These are phyloP conservation scores for Nephotettix cincticeps DNA, from an alignment of 1,140 invertebrate genomes.

Conservation along the genomic window DNA sequence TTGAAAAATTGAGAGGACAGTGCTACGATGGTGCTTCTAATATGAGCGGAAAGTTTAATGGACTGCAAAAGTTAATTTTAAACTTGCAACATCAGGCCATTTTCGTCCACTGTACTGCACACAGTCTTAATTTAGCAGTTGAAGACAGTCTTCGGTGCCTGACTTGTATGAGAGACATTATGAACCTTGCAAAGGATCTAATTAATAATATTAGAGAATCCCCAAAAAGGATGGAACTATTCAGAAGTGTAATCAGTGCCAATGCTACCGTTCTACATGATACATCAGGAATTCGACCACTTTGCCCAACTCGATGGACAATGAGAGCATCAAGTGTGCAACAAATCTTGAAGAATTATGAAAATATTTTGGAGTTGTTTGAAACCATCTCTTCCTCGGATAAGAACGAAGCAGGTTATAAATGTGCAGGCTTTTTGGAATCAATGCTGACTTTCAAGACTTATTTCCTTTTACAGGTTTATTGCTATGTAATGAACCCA, in stretches of 20 bases:
- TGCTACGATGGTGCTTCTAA: conserved; percentile 29
- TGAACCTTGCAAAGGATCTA: conserved; percentile 4
- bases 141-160: conserved; percentile 18
- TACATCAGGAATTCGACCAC: not conserved
- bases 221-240: conserved; percentile 20
- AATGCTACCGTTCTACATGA: not conserved
- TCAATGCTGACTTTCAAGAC: no score
- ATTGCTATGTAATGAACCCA: not conserved
- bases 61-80: conserved; percentile 21
- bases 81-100: conserved; percentile 21
- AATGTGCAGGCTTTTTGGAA: not conserved
- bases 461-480: not conserved
- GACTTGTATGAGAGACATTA: not conserved
- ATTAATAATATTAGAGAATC: conserved; percentile 19
- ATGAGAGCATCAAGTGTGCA: not conserved
- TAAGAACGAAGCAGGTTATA: not conserved
- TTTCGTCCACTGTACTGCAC: conserved; percentile 29
- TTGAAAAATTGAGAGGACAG: conserved; percentile 11
- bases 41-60: conserved; percentile 11
- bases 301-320: not conserved
- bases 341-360: conserved; percentile 5
- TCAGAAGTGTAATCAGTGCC: not conserved
- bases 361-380: no score
- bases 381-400: not conserved
- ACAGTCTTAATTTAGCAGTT: conserved; percentile 13